These are phyloP conservation scores for Cantharis rufa DNA, from an alignment of 2,888 invertebrate genomes.

Conservation along the genomic window DNA sequence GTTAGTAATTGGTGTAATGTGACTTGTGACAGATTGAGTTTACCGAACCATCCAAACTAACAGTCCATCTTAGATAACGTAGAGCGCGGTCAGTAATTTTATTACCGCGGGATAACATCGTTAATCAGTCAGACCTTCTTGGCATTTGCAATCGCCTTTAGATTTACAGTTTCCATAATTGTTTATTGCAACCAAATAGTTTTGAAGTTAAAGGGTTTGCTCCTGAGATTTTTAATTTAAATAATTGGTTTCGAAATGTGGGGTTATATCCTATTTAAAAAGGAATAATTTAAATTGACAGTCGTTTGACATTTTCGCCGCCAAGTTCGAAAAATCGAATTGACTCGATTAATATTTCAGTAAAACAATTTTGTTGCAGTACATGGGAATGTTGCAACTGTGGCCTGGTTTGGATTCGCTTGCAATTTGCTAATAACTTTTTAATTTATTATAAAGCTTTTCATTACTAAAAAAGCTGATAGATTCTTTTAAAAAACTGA, in stretches of 20 bases:
- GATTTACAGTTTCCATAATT: slow-evolving; percentile 1
- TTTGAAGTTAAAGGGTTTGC: not conserved
- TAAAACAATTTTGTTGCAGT: not conserved
- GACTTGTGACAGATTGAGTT: slow-evolving; percentile 44
- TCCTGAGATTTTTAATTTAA: not conserved
- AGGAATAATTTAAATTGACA: not conserved
- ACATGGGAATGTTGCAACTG: not conserved
- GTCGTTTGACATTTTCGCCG: not conserved
- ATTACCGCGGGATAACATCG: slow-evolving; percentile 36
- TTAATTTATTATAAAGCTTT: not conserved
- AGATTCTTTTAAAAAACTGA: not conserved
- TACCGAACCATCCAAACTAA: slow-evolving; percentile 29
- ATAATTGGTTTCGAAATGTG: not conserved
- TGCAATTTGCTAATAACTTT: not conserved
- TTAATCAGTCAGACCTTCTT: slow-evolving; percentile 32
- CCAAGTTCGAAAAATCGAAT: not conserved
- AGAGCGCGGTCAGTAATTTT: slow-evolving; percentile 43
- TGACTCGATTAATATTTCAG: not conserved
- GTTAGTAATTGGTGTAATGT: slow-evolving; percentile 35
- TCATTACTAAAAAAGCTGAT: not conserved
- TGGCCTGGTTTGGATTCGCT: not conserved
- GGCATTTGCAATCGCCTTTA: slow-evolving; percentile 24
- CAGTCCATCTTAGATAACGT: slow-evolving; percentile 36
- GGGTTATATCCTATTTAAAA: not conserved
- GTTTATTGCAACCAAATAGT: not conserved